phyloP scores from a whole-genome alignment of 1,140 invertebrate species.

The Anoplolepis gracilipes region DNA sequence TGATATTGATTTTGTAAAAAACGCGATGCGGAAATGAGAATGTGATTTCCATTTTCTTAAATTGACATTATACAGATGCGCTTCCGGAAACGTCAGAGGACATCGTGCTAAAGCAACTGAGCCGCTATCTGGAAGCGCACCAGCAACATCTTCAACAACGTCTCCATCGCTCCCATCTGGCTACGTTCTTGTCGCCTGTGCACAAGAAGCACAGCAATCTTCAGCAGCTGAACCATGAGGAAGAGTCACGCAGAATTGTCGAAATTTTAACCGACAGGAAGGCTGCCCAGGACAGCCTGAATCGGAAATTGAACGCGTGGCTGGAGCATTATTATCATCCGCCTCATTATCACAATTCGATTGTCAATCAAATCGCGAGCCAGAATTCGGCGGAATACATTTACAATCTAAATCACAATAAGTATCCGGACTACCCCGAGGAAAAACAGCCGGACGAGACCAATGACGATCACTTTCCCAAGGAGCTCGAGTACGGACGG shows the following conservation, averaged over 20 bases:
- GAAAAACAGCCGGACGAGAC: background rate
- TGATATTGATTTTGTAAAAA: background rate
- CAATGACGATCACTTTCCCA: background rate
- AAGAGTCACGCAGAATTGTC: constrained; percentile 70
- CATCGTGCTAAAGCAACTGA: constrained; percentile 73
- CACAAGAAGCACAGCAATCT: constrained; percentile 70
- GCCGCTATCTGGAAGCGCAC: constrained; percentile 74
- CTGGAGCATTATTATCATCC: background rate
- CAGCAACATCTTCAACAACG: constrained; percentile 56
- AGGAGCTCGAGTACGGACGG: background rate
- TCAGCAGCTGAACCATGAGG: constrained; percentile 64
- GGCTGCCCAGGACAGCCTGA: constrained; percentile 68
- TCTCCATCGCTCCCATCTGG: constrained; percentile 62
- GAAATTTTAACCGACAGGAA: constrained; percentile 66
- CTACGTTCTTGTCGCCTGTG: constrained; percentile 34
- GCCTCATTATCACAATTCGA: constrained; percentile 17
- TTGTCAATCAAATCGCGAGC: constrained; percentile 28
- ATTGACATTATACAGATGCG: constrained; percentile 70
- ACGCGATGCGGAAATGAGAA: background rate
- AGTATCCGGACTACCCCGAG: constrained; percentile 30
- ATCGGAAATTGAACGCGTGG: constrained; percentile 60
- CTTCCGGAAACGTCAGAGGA: constrained; percentile 74
- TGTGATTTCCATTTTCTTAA: constrained; percentile 23
- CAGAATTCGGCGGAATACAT: background rate
- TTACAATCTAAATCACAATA: background rate